Evolutionary conservation across 2,888 invertebrate genomes (phyloP).

Genomic region (Lasioglossum zephyrum): DNA sequence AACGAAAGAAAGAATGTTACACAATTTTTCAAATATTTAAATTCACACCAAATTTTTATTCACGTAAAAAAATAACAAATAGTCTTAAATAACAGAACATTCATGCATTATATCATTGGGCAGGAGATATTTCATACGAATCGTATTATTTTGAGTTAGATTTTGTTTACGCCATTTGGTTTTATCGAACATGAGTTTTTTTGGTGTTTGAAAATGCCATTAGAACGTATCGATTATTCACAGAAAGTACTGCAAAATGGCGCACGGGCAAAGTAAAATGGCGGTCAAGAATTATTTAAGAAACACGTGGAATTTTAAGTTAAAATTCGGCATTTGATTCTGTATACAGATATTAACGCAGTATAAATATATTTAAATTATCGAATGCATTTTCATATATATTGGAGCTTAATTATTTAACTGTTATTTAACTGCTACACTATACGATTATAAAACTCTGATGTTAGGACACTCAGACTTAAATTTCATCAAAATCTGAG

Average conservation of each 20-base stretch:
- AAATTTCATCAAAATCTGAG: too few species aligned
- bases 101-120: background rate
- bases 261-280: conserved; percentile 32
- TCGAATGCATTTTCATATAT: background rate
- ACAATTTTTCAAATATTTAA: background rate
- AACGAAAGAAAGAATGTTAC: background rate
- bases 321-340: background rate
- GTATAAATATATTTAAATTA: background rate
- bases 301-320: conserved; percentile 33
- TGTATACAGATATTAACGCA: background rate
- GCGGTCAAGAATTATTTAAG: background rate
- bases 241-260: conserved; percentile 39
- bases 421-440: background rate
- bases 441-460: background rate
- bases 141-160: background rate
- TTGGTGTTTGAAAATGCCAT: background rate
- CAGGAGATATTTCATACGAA: background rate
- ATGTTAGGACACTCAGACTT: too few species aligned
- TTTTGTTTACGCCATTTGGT: background rate
- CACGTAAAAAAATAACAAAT: background rate
- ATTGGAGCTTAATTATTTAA: background rate
- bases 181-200: background rate
- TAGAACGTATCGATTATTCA: conserved; percentile 35
- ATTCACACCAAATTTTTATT: background rate
- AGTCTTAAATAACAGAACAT: background rate